These are phyloP conservation scores for Zonitis immaculata DNA, from an alignment of 2,888 invertebrate genomes.

Conservation along the genomic window DNA sequence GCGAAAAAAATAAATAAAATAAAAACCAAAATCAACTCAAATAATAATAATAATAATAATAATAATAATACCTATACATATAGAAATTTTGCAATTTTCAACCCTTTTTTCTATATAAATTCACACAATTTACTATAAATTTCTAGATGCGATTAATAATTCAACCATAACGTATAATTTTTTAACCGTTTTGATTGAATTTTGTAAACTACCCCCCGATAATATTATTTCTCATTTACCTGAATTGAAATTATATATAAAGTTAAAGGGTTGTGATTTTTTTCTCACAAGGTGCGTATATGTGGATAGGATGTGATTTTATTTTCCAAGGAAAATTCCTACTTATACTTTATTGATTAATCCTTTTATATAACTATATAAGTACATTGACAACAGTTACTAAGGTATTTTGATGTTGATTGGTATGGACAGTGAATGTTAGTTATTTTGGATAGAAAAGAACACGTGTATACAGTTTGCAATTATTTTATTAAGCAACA, in stretches of 20 bases:
- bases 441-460: conserved; percentile 29
- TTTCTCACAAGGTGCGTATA: neutral
- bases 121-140: neutral
- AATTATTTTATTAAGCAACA: conserved; percentile 18
- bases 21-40: too few species aligned
- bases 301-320: too few species aligned
- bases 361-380: too few species aligned
- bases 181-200: neutral
- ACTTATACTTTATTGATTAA: too few species aligned
- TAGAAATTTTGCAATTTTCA: too few species aligned
- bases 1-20: conserved; percentile 17
- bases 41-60: too few species aligned
- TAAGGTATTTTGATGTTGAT: conserved; percentile 30
- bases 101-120: neutral
- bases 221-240: neutral
- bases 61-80: too few species aligned
- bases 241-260: too few species aligned
- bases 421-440: conserved; percentile 31
- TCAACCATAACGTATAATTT: neutral
- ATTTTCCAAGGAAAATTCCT: too few species aligned
- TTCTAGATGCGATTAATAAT: neutral
- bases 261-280: neutral
- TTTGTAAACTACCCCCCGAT: neutral
- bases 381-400: conserved; percentile 25
- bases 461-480: conserved; percentile 27